Conservation (phyloP, 2,797 vertebrate species). For the Alcedo atthis region DNA sequence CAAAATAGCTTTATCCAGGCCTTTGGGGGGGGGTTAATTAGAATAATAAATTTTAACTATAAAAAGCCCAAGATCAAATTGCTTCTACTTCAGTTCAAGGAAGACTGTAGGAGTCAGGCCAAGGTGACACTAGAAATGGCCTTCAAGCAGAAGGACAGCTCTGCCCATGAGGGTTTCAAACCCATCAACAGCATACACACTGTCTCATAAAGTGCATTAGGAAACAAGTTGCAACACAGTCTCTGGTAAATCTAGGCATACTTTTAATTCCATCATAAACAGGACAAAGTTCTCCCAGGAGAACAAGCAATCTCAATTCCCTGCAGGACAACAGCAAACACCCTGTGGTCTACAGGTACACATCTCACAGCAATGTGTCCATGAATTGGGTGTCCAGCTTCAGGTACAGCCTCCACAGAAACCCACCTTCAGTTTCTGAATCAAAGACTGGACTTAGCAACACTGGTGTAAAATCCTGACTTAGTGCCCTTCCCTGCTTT, state of each 20-base stretch:
- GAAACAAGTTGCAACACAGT: rapidly evolving
- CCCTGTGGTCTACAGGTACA: rapidly evolving
- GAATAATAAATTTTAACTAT: neutral
- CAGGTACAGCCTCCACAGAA: neutral
- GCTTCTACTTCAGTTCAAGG: neutral
- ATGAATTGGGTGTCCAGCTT: neutral
- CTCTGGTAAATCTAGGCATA: neutral
- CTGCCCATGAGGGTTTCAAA: neutral
- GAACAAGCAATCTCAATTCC: neutral
- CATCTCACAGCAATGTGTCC: neutral
- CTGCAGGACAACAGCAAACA: neutral
- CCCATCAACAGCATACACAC: neutral
- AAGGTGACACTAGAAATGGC: neutral
- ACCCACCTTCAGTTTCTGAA: neutral
- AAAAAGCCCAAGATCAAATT: neutral
- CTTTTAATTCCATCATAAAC: neutral
- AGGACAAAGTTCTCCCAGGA: neutral
- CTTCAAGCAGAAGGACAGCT: neutral
- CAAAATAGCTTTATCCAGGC: neutral
- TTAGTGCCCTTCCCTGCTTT: neutral
- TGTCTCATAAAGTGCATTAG: neutral
- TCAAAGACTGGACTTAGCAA: neutral
- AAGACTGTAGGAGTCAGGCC: neutral
- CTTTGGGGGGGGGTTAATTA: neutral
- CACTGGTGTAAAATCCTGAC: neutral